Evolutionary conservation across 1,140 invertebrate genomes (phyloP), one percentile per base, ranked within the genome.

Genomic region (Drosophila subpulchrella): DNA sequence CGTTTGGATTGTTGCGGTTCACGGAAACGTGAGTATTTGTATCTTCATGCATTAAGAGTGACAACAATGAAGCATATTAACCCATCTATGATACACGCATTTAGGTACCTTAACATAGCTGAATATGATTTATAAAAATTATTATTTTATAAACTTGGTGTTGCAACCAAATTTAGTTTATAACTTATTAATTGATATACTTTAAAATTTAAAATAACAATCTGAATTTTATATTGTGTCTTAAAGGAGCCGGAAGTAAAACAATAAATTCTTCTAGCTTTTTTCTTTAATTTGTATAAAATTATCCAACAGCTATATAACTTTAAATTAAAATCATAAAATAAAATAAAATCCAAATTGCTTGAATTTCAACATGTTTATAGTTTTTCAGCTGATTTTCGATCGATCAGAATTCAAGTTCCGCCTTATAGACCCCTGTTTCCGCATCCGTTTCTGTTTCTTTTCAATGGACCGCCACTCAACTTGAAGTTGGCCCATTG

Each of bases 401-500:
- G 36, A 51, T 38, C 42, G 10, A 39, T n/a, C n/a, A 36, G 53
- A 34, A 36, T 8, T 27, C 5, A 24, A 63, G 27, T 42, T 47
- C 11, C 32, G 4, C 34, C 17, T 15, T 30, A 4, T 15, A 51
- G 36, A 15, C 27, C 8, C 13, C 32, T 42, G 24, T 39, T 56
- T 62, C 62, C 41, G 17, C 15, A 32, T 50, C 47, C 27, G 47
- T 34, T 51, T 47, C 51, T 13, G 36, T 41, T 65, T 39, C 57
- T 6, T 47, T 38, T 48, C 63, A 51, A 65, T 61, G 39, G 63
- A 42, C 39, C 63, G 46, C 47, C 57, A 71, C 70, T 68, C 41
- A 47, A 53, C 30, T n/a, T 55, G 44, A 59, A 63, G 62, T 60
- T 78, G 42, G 39, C 41, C 56, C 41, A 48, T 53, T 34, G 63